Evolutionary conservation across 92 coral and sea anemone species (phyloP), one percentile per base, ranked within the genome.

Genomic region (Metridium senile): DNA sequence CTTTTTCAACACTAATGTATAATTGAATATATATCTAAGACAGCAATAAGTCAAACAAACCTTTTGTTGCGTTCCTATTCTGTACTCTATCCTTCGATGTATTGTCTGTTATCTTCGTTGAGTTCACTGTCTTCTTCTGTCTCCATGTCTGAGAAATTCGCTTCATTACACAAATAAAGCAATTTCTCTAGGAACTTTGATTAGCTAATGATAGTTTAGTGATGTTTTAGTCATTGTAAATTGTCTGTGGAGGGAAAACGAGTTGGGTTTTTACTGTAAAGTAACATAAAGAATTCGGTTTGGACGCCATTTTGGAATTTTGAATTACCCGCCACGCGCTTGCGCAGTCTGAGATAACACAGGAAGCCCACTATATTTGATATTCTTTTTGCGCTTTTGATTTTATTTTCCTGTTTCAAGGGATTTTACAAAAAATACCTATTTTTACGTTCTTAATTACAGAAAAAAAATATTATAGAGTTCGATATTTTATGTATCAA

Each of bases 101-200:
- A 11, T 25, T 1, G 39, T 43, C 27, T 20, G 28, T 21, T 53
- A n/a, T n/a, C n/a, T n/a, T 82, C 49, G 78, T 79, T 34, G 87
- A n/a, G 70, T 58, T 85, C 26, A 58, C 49, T 51, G 74, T 63
- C 63, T 79, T 81, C 62, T 81, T 92, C 35, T 92, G 97, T 58
- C 82, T 90, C 97, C 97, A 92, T 51, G 97, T 89, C 68, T 92
- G 91, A 45, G 97, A 92, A 10, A 92, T 85, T 19, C 89, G 90
- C 75, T 81, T 86, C 97, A 92, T 92, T 19, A 59, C 82, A 31
- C 51, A 11, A 49, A 27, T 0, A 31, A 65, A 8, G 13, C 25
- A 19, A 30, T 20, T 71, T n/a, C 22, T n/a, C 31, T 20, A 4
- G 49, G 0, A 59, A 26, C 2, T 22, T 26, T 26, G 26, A 59